Percentiles rank a stretch among this genome's conserved stretches.
Conservation (phyloP, 2,113 vertebrate genomes). For the Zonotrichia leucophrys region DNA sequence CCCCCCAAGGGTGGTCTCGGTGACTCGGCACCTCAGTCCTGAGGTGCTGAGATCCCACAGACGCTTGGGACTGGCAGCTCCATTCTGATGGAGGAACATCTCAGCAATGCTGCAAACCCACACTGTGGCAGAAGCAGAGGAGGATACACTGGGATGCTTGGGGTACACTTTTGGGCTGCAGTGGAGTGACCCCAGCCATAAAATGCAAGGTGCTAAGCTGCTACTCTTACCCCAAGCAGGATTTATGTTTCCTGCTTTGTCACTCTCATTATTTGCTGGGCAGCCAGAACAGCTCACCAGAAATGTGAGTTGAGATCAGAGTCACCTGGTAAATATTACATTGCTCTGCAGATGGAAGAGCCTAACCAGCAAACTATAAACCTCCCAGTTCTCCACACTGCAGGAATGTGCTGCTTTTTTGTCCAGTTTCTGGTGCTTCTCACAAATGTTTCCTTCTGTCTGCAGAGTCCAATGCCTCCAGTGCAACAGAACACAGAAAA, state of each 20-base stretch:
- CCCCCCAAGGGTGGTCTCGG: no score
- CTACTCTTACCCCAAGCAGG: neutral
- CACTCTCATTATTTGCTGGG: neutral
- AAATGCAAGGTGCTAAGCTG: neutral
- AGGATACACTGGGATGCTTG: neutral
- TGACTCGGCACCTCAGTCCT: no score
- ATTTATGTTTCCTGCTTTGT: neutral
- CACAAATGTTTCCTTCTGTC: neutral
- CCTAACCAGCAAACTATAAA: neutral
- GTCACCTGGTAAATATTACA: neutral
- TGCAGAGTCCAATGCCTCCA: neutral
- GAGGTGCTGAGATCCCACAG: no score
- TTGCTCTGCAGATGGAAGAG: neutral
- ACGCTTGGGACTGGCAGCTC: neutral
- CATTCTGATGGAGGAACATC: neutral
- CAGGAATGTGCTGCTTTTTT: neutral
- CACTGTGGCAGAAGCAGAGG: neutral
- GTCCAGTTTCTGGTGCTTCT: neutral
- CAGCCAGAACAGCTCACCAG: neutral
- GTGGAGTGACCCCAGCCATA: neutral
- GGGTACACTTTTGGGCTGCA: neutral
- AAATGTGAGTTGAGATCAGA: neutral
- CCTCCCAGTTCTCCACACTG: neutral
- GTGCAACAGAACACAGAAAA: neutral
- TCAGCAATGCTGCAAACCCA: neutral